Percentiles rank a stretch among this genome's conserved stretches.
Evolutionary conservation across 1,140 invertebrate species (phyloP).

Genomic region (Galleria mellonella): DNA sequence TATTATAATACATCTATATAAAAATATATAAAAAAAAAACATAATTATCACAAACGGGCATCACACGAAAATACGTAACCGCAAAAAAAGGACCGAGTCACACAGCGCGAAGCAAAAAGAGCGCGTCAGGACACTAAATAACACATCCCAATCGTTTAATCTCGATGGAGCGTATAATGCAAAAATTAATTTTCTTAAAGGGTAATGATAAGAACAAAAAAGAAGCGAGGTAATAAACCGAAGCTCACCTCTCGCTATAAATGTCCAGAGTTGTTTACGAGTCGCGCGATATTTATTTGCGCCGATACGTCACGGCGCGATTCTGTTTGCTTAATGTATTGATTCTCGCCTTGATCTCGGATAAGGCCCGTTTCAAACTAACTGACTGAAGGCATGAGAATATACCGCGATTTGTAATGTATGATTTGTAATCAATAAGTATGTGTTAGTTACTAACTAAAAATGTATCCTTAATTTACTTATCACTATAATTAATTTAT

Average conservation of each 20-base stretch:
- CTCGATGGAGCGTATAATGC: slow-evolving; percentile 14
- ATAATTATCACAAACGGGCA: too few relatives aligned
- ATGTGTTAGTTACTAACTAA: neutral
- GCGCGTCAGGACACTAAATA: slow-evolving; percentile 23
- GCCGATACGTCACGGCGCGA: slow-evolving; percentile 20
- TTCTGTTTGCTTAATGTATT: slow-evolving; percentile 18
- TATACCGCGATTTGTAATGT: too few relatives aligned
- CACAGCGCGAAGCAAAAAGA: slow-evolving; percentile 9
- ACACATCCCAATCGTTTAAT: slow-evolving; percentile 27
- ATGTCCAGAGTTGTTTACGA: slow-evolving; percentile 27
- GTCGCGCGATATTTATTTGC: slow-evolving; percentile 28
- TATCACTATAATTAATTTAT: too few relatives aligned
- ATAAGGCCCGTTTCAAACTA: too few relatives aligned
- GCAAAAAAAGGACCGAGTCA: too few relatives aligned
- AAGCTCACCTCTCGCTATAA: slow-evolving; percentile 21
- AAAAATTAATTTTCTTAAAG: slow-evolving; percentile 35
- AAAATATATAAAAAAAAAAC: too few relatives aligned
- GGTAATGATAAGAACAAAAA: slow-evolving; percentile 8
- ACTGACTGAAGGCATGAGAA: too few relatives aligned
- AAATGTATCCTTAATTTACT: too few relatives aligned
- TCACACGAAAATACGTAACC: too few relatives aligned
- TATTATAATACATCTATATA: too few relatives aligned
- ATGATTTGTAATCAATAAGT: too few relatives aligned
- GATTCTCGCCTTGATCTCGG: slow-evolving; percentile 8
- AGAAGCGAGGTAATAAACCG: slow-evolving; percentile 23